These are phyloP conservation scores for Temnothorax unifasciatus DNA, from an alignment of 2,888 invertebrate species.

Conservation along the genomic window DNA sequence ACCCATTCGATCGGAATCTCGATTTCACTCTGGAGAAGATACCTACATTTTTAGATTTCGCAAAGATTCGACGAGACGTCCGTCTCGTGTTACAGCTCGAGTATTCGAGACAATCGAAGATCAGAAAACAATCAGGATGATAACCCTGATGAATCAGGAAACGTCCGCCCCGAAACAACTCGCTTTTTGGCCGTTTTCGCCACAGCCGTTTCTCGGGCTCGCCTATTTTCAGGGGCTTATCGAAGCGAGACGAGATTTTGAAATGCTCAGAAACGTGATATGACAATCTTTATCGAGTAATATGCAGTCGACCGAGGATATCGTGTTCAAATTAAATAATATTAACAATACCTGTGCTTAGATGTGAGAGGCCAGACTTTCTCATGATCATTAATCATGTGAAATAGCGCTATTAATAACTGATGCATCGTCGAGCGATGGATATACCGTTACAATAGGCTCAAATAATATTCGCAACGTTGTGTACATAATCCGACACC, in stretches of 20 bases:
- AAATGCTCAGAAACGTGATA: background rate
- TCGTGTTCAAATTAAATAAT: slow-evolving; percentile 10
- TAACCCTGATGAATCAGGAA: slow-evolving; percentile 73
- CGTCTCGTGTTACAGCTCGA: slow-evolving; percentile 67
- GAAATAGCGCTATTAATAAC: slow-evolving; percentile 34
- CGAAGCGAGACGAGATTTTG: background rate
- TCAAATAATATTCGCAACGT: slow-evolving; percentile 9
- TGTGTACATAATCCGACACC: background rate
- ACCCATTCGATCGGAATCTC: background rate
- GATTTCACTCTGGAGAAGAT: slow-evolving; percentile 24
- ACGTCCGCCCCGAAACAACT: slow-evolving; percentile 25
- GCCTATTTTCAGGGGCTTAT: background rate
- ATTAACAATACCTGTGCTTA: slow-evolving; percentile 28
- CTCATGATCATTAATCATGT: slow-evolving; percentile 25
- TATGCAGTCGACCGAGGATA: background rate
- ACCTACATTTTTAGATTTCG: slow-evolving; percentile 3
- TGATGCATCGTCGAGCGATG: slow-evolving; percentile 31
- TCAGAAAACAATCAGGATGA: slow-evolving; percentile 79
- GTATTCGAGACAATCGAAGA: slow-evolving; percentile 74
- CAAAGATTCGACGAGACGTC: slow-evolving; percentile 52
- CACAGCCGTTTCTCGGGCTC: background rate
- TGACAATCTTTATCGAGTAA: background rate
- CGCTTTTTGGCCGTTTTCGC: slow-evolving; percentile 15
- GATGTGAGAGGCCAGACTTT: slow-evolving; percentile 5
- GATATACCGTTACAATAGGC: slow-evolving; percentile 29